Evolutionary conservation across 2,888 invertebrate species (phyloP), one percentile per base, ranked within the genome.

Genomic region (Macaria liturata): DNA sequence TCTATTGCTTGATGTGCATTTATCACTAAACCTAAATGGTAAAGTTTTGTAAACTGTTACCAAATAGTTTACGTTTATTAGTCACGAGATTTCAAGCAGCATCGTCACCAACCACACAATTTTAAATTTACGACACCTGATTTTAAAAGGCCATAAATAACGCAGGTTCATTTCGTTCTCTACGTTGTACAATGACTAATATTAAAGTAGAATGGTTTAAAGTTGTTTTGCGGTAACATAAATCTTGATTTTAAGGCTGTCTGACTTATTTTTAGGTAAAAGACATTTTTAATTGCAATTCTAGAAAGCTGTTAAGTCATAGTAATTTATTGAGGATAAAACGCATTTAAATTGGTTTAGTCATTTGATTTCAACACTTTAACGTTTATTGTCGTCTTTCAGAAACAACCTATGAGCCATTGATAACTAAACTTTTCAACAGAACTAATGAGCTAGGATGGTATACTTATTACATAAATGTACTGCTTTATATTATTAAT

Each of bases 261-360:
- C 53, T 60, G 57, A 57, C 59, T 55, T 58, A 51, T 57, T 60
- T 51, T 54, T 54, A 61, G 61, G 32, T 46, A 49, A 39, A 53
- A 9, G 44, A 53, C 50, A 54, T 57, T 43, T 59, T 65, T 65
- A 62, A 67, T 67, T 64, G 64, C 58, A 58, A 57, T 67, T 67
- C 65, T 67, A 64, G 57, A 64, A 51, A 64, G 53, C 53, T 43
- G 49, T 54, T 47, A 64, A 62, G 47, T 50, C 48, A 49, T 47
- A 49, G 9, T 51, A 60, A 67, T 67, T 65, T 67, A 63, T 63
- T 60, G 65, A 65, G 65, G 67, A 60, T 55, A 59, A 47, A 42
- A 32, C 44, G 9, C 9, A 6, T 47, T 43, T 30, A 9, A n/a
- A 9, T 0, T 8, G 9, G 45, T 39, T 51, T 51, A 51, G 51